Conservation (phyloP, 1,140 invertebrate genomes). For the Trinorchestia longiramus region DNA sequence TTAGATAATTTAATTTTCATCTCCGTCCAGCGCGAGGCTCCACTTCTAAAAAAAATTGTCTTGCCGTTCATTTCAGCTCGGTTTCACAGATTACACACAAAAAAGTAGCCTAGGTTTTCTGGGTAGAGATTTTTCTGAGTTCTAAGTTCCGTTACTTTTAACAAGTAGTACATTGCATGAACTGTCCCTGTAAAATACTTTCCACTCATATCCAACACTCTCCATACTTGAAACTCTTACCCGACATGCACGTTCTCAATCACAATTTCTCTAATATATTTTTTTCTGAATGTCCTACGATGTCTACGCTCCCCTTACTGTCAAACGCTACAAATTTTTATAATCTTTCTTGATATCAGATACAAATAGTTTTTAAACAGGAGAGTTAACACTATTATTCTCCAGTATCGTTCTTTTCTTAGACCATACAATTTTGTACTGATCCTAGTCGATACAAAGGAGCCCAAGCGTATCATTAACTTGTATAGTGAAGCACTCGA, state of each 20-base stretch:
- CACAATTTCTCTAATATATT: not conserved
- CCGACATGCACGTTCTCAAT: not conserved
- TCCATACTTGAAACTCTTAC: not conserved
- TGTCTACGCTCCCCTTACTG: not conserved
- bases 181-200: too few relatives aligned
- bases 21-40: too few relatives aligned
- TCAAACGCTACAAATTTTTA: not conserved
- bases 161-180: too few relatives aligned
- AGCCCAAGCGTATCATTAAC: not conserved
- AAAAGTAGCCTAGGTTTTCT: too few relatives aligned
- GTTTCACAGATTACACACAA: too few relatives aligned
- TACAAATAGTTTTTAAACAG: not conserved
- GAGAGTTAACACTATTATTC: not conserved
- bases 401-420: not conserved
- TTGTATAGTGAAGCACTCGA: not conserved
- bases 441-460: not conserved
- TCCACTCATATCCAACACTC: not conserved
- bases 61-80: too few relatives aligned
- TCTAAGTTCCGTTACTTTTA: too few relatives aligned
- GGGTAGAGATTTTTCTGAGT: too few relatives aligned
- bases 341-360: not conserved
- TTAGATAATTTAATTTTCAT: too few relatives aligned
- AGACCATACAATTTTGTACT: not conserved
- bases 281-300: not conserved
- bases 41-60: too few relatives aligned